phyloP scores from a whole-genome alignment of 2,113 vertebrate genomes.

The Zosterops pallidus region DNA sequence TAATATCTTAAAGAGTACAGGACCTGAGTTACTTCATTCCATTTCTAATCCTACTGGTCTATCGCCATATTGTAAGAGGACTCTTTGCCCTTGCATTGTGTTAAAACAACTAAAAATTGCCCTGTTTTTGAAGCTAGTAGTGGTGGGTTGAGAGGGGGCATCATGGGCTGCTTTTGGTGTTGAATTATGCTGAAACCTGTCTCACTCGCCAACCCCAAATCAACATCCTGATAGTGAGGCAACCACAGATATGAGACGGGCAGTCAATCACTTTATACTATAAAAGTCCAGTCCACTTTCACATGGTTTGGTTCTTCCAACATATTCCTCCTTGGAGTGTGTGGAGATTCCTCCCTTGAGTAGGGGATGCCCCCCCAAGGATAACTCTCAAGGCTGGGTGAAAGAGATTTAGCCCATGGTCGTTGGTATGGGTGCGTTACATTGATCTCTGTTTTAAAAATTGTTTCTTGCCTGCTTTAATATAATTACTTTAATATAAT shows the following conservation, averaged over 20 bases:
- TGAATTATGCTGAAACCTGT: neutral
- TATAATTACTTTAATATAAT: neutral
- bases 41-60: neutral
- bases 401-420: neutral
- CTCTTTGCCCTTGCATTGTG: neutral
- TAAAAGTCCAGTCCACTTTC: neutral
- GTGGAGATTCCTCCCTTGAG: neutral
- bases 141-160: neutral
- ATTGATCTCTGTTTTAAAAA: neutral
- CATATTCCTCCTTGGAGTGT: neutral
- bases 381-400: neutral
- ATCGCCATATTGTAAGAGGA: neutral
- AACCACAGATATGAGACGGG: neutral
- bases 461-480: neutral
- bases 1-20: neutral
- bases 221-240: neutral
- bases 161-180: neutral
- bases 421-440: rapidly evolving
- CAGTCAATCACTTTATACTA: neutral
- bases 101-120: neutral
- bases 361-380: neutral
- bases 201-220: neutral
- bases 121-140: neutral
- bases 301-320: neutral
- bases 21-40: neutral